Conservation (phyloP, 2,113 vertebrate genomes). For the Phasianus colchicus region DNA sequence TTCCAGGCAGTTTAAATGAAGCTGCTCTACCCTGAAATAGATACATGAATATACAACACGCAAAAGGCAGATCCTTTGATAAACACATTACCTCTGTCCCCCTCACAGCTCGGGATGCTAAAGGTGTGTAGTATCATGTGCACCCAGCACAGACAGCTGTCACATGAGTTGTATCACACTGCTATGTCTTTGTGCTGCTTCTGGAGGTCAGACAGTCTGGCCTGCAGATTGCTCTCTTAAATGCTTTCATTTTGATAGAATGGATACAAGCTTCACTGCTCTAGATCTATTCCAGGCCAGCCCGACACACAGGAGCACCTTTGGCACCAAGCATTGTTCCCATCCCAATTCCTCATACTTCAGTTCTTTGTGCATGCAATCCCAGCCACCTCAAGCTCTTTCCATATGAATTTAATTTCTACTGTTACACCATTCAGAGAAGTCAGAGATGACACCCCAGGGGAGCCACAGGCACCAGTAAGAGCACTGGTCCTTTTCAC, state of each 20-base stretch:
- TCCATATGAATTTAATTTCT: not conserved
- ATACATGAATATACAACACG: conserved; percentile 11
- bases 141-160: not conserved
- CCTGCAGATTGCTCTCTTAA: not conserved
- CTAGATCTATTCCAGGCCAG: not conserved
- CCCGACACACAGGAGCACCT: not conserved
- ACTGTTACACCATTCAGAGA: not conserved
- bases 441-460: not conserved
- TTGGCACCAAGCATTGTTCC: accelerated
- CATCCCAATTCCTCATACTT: not conserved
- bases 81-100: not conserved
- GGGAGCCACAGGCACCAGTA: not conserved
- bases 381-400: not conserved
- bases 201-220: not conserved
- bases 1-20: conserved; percentile 60
- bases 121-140: not conserved
- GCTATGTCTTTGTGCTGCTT: not conserved
- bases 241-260: not conserved
- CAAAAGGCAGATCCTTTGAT: conserved; percentile 44
- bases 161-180: not conserved
- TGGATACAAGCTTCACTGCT: not conserved
- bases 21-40: conserved; percentile 64
- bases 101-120: accelerated
- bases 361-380: not conserved
- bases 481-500: not conserved